A percentile compares a stretch with the other conserved stretches of the same genome.
Conservation (phyloP, 2,888 invertebrate genomes). For the Eumerus sabulonum region DNA sequence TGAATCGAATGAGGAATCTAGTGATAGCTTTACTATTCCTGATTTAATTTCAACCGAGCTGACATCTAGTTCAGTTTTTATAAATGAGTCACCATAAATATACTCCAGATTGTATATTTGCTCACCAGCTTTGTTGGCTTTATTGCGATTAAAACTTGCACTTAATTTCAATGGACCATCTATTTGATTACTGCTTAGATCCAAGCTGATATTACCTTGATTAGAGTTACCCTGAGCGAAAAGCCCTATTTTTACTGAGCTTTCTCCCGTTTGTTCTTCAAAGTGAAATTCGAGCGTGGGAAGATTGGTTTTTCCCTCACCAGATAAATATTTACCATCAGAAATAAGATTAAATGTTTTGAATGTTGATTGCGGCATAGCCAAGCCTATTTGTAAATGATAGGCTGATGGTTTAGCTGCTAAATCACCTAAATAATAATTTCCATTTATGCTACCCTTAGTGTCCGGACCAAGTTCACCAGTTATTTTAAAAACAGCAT, state of each 20-base stretch:
- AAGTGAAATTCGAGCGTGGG: constrained; percentile 70
- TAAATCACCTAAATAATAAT: constrained; percentile 73
- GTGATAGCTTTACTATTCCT: constrained; percentile 78
- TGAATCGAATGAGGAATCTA: constrained; percentile 80
- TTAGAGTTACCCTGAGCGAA: constrained; percentile 70
- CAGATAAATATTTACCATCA: constrained; percentile 74
- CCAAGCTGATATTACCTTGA: constrained; percentile 72
- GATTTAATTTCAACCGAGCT: constrained; percentile 76
- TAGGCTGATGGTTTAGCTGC: constrained; percentile 79
- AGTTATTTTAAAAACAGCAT: constrained; percentile 78
- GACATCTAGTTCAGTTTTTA: constrained; percentile 77
- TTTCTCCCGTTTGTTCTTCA: constrained; percentile 70
- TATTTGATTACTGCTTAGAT: constrained; percentile 70
- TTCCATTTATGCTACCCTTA: constrained; percentile 79
- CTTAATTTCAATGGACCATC: constrained; percentile 72
- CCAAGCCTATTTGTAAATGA: constrained; percentile 80
- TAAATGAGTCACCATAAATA: constrained; percentile 76
- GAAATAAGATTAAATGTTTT: constrained; percentile 77
- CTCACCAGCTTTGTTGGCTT: constrained; percentile 72
- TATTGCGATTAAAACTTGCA: constrained; percentile 72
- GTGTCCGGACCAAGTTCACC: constrained; percentile 80
- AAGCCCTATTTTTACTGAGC: constrained; percentile 68
- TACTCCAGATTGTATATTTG: constrained; percentile 71
- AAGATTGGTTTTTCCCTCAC: constrained; percentile 70
- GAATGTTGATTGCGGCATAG: constrained; percentile 81